phyloP scores from a whole-genome alignment of 2,888 invertebrate species.

The Cataglyphis cursor region DNA sequence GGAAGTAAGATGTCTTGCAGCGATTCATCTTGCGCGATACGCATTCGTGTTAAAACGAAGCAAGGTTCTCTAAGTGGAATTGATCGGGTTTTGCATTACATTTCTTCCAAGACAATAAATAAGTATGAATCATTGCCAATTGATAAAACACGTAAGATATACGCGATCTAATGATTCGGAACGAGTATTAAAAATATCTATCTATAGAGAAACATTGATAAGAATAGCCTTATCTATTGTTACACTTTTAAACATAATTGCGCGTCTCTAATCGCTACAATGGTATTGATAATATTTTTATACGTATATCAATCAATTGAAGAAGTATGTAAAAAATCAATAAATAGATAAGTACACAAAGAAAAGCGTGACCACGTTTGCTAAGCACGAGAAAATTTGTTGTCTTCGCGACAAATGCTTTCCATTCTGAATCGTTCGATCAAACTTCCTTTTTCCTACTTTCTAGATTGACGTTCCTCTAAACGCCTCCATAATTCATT shows the following conservation, averaged over 20 bases:
- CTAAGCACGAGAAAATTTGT: constrained; percentile 29
- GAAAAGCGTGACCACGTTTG: constrained; percentile 9
- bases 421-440: constrained; percentile 55
- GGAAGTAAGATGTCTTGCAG: constrained; percentile 13
- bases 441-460: constrained; percentile 59
- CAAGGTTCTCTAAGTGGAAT: constrained; percentile 20
- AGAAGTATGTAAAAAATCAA: neutral
- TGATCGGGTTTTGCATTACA: constrained; percentile 31
- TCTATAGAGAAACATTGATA: neutral
- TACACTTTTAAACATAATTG: constrained; percentile 13
- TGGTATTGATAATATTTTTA: constrained; percentile 7
- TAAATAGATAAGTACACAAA: neutral
- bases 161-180: constrained; percentile 10
- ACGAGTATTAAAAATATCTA: constrained; percentile 21
- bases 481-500: constrained; percentile 50
- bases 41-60: constrained; percentile 43
- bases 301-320: neutral
- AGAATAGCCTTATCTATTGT: neutral
- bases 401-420: constrained; percentile 56
- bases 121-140: constrained; percentile 32
- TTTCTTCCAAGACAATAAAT: constrained; percentile 30
- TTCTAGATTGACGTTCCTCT: constrained; percentile 53
- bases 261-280: neutral
- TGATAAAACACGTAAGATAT: constrained; percentile 28
- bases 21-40: constrained; percentile 51